These are phyloP conservation scores for Chelmon rostratus DNA, from an alignment of 2,797 vertebrate genomes.

Conservation along the genomic window DNA sequence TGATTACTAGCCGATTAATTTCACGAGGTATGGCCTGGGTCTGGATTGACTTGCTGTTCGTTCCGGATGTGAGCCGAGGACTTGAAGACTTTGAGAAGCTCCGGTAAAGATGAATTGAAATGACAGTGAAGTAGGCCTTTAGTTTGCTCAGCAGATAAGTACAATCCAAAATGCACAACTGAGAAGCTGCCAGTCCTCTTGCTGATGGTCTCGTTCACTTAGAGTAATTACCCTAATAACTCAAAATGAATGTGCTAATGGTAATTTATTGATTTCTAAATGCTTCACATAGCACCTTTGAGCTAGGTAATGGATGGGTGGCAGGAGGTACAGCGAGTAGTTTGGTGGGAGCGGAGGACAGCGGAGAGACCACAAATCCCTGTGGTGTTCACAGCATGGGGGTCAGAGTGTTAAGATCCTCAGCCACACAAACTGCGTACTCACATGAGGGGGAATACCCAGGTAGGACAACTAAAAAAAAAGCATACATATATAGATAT, in stretches of 20 bases:
- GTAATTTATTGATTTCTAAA: constrained; percentile 59
- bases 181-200: constrained; percentile 31
- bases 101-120: not conserved
- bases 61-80: no score
- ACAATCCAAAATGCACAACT: constrained; percentile 7
- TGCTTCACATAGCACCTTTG: constrained; percentile 41
- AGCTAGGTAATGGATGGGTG: constrained; percentile 33
- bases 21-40: no score
- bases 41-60: no score
- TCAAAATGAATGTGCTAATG: constrained; percentile 51
- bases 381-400: constrained; percentile 10
- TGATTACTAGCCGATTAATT: no score
- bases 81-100: no score
- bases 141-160: not conserved
- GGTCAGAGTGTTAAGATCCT: constrained; percentile 4
- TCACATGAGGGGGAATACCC: constrained; percentile 14
- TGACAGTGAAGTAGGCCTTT: not conserved
- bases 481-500: not conserved
- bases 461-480: not conserved
- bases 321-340: constrained; percentile 12
- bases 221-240: constrained; percentile 59
- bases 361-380: constrained; percentile 13
- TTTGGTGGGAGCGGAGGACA: constrained; percentile 15
- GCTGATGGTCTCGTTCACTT: constrained; percentile 38
- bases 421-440: constrained; percentile 12